phyloP scores from a whole-genome alignment of 2,113 vertebrate genomes.

The Platichthys stellatus region DNA sequence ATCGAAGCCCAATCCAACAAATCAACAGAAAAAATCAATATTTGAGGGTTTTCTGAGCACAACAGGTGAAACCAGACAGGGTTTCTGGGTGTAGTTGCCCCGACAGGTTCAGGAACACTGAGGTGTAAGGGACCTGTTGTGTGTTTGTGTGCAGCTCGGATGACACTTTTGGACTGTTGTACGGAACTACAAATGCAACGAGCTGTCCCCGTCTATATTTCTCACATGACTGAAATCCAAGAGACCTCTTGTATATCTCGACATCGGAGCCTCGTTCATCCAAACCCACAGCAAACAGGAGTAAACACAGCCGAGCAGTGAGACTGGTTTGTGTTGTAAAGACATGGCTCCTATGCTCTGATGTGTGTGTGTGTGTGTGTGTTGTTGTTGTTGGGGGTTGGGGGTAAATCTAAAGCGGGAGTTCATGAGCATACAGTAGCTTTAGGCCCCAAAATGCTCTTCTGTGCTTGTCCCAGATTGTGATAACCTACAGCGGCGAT shows the following conservation, averaged over 20 bases:
- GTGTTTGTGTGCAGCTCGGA: background rate
- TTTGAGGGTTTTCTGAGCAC: background rate
- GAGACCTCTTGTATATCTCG: background rate
- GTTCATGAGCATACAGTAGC: slow-evolving; percentile 32
- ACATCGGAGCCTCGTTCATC: slow-evolving; percentile 30
- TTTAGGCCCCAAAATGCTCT: slow-evolving; percentile 45
- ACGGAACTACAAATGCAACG: slow-evolving; percentile 1
- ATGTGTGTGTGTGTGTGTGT: slow-evolving; percentile 27
- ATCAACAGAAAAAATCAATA: background rate
- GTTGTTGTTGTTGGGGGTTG: slow-evolving; percentile 9
- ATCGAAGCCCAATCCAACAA: background rate
- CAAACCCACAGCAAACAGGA: slow-evolving; percentile 22
- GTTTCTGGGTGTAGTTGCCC: background rate
- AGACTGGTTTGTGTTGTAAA: slow-evolving; percentile 42
- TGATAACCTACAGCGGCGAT: slow-evolving; percentile 29
- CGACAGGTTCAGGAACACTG: background rate
- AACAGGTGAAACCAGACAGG: background rate
- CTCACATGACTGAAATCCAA: slow-evolving; percentile 13
- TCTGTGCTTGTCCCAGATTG: slow-evolving; percentile 47
- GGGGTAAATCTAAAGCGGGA: slow-evolving; percentile 36
- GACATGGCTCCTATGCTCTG: slow-evolving; percentile 30
- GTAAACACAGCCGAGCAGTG: slow-evolving; percentile 30
- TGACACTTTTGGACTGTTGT: background rate
- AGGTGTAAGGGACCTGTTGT: background rate
- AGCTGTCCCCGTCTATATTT: slow-evolving; percentile 1